phyloP scores from a whole-genome alignment of 2,797 vertebrate genomes.

The Sorex maritimensis region DNA sequence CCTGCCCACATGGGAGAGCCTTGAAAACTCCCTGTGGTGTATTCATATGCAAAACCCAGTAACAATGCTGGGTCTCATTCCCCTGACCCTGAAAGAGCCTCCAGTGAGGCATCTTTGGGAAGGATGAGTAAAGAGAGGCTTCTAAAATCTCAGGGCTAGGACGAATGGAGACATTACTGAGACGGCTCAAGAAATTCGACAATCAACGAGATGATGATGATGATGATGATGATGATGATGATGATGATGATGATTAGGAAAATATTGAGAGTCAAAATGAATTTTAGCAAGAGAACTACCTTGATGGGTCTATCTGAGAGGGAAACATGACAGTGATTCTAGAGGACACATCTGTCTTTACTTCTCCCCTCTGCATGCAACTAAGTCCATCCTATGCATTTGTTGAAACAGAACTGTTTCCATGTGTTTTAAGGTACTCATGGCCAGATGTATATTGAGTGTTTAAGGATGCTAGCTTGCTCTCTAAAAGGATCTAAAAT shows the following conservation, averaged over 20 bases:
- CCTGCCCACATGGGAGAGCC: too few relatives aligned
- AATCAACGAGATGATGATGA: not conserved
- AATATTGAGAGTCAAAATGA: slow-evolving; percentile 29
- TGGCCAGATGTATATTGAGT: not conserved
- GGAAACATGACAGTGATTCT: not conserved
- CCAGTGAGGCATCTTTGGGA: too few relatives aligned
- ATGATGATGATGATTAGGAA: slow-evolving; percentile 36
- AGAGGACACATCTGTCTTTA: not conserved
- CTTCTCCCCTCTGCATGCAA: not conserved
- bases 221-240: slow-evolving; percentile 41
- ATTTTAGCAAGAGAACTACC: not conserved
- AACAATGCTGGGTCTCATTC: too few relatives aligned
- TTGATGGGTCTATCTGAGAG: not conserved
- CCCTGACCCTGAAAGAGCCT: too few relatives aligned
- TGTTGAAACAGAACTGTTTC: not conserved
- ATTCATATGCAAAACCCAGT: too few relatives aligned
- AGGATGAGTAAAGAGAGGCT: too few relatives aligned
- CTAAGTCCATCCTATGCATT: not conserved
- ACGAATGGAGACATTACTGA: too few relatives aligned
- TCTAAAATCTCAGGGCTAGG: too few relatives aligned
- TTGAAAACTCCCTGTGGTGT: too few relatives aligned
- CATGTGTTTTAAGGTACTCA: not conserved
- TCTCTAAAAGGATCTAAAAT: slow-evolving; percentile 53
- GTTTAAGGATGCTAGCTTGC: not conserved
- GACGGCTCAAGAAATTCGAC: too few relatives aligned